A percentile compares a stretch with the other conserved stretches of the same genome.
phyloP scores from a whole-genome alignment of 2,888 invertebrate genomes.

The Sarcophaga variegata region DNA sequence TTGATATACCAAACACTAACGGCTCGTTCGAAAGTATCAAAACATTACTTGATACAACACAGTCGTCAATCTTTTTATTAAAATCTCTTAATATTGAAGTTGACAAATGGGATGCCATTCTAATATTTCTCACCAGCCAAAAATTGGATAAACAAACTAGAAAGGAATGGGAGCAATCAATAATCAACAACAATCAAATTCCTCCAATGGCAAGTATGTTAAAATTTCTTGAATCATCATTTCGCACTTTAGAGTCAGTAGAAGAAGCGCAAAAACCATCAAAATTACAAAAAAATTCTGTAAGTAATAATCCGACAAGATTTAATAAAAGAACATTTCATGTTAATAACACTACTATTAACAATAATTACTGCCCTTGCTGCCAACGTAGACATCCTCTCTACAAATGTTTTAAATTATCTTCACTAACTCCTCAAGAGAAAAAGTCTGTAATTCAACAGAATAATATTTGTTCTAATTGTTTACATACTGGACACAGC shows the following conservation, averaged over 20 bases:
- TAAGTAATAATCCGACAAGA: background rate
- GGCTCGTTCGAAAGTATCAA: too few species aligned
- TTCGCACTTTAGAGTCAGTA: conserved; percentile 31
- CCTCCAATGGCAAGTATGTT: conserved; percentile 12
- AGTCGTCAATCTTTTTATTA: conserved; percentile 16
- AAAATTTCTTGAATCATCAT: conserved; percentile 20
- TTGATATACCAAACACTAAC: too few species aligned
- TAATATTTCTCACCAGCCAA: conserved; percentile 20
- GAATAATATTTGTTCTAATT: conserved; percentile 34
- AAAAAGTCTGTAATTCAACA: conserved; percentile 37
- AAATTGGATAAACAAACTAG: conserved; percentile 30
- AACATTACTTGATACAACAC: conserved; percentile 11
- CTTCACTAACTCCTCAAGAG: conserved; percentile 12
- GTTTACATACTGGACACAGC: conserved; percentile 32
- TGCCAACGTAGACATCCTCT: conserved; percentile 30
- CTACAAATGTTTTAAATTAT: too few species aligned
- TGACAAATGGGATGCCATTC: conserved; percentile 30
- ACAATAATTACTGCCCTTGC: conserved; percentile 29
- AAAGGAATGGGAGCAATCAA: conserved; percentile 33
- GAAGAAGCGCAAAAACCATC: conserved; percentile 14
- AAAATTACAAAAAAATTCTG: background rate
- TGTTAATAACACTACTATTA: conserved; percentile 15
- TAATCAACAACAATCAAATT: too few species aligned
- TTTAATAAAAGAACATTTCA: conserved; percentile 18
- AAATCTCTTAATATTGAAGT: conserved; percentile 17